Evolutionary conservation across 2,113 vertebrate species (phyloP), one percentile per base, ranked within the genome.

Genomic region (Chlorodrepanis virens): DNA sequence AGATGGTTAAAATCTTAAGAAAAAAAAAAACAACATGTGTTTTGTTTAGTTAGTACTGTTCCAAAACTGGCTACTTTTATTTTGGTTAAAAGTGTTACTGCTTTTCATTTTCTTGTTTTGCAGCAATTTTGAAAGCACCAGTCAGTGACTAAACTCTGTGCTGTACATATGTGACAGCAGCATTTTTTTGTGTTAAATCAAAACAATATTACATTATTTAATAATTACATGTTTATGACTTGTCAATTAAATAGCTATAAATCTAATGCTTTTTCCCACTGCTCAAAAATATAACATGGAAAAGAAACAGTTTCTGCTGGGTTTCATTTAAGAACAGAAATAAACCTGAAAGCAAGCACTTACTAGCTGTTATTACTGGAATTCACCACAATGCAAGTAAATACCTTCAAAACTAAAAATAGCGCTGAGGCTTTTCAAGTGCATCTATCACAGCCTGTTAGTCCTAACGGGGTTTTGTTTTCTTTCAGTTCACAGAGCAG

Each of bases 371-470:
- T 84, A 79, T 90, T 96, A 78, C 77, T 91, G 86, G 89, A 96
- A 95, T 92, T 89, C 85, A 88, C 60, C 69, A 91, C 87, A 89
- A 90, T 94, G 90, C 93, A 93, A 94, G 79, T 89, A 71, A 89
- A 83, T 74, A 87, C 53, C 91, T 47, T 75, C 75, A 93, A 49
- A 91, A 88, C 94, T 89, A 91, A 96, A 91, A 94, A 76, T 80
- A 92, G 61, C 8, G 0, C 27, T 31, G 76, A 78, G 86, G 50
- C 28, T 75, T 77, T 89, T 91, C 72, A 84, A 95, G 64, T 45
- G 56, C 89, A 86, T 90, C 64, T 91, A 80, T 88, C 85, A 67
- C 76, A 88, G 68, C 60, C 88, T 90, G 90, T 86, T 86, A 83
- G 56, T 59, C 35, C 35, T 85, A 87, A 50, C 61, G 87, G 72